Conservation (phyloP, 1,140 invertebrate species). For the Brachystomella parvula region DNA sequence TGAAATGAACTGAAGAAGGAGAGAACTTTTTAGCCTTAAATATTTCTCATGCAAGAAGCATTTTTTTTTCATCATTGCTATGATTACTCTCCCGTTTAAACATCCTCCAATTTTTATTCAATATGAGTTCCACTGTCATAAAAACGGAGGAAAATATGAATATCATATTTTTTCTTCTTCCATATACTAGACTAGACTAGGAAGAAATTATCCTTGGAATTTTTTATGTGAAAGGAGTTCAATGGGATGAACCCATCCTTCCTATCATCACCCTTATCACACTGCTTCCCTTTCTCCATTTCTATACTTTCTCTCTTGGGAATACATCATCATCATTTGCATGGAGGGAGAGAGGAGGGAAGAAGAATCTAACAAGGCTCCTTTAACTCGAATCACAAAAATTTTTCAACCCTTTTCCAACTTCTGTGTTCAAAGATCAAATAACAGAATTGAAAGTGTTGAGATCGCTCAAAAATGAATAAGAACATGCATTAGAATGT, state of each 20-base stretch:
- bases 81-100: not conserved
- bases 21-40: not conserved
- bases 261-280: not conserved
- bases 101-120: not conserved
- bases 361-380: no score
- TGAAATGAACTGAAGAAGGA: not conserved
- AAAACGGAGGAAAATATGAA: not conserved
- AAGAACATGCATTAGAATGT: no score
- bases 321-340: not conserved
- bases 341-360: not conserved
- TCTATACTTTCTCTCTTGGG: not conserved
- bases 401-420: no score
- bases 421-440: no score
- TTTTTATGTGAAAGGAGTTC: not conserved
- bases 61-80: not conserved
- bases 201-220: not conserved
- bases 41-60: not conserved
- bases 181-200: no score
- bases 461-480: not conserved
- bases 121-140: not conserved
- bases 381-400: no score
- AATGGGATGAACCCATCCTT: not conserved
- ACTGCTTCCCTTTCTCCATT: not conserved
- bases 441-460: not conserved
- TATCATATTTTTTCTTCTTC: not conserved